These are phyloP conservation scores for Drosophila hamatofila DNA, from an alignment of 2,888 invertebrate species.

Conservation along the genomic window DNA sequence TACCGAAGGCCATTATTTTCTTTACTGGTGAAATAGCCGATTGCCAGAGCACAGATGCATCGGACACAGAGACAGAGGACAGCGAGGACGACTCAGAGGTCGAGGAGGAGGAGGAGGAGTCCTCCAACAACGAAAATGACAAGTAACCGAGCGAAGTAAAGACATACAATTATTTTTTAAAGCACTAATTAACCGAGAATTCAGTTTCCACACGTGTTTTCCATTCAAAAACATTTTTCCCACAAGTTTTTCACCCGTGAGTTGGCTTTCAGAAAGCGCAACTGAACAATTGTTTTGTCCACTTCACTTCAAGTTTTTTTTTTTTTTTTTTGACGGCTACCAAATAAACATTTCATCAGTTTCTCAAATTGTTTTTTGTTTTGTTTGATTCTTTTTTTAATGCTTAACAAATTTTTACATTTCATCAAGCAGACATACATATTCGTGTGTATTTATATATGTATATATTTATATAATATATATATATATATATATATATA, in stretches of 20 bases:
- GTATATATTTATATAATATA: constrained; percentile 27
- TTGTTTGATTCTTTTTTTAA: constrained; percentile 40
- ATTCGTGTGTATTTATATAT: constrained; percentile 8
- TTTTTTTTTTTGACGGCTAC: constrained; percentile 40
- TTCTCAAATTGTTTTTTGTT: constrained; percentile 40
- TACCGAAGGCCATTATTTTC: constrained; percentile 97
- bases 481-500: constrained; percentile 31
- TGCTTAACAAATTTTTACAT: constrained; percentile 62
- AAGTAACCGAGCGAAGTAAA: constrained; percentile 26
- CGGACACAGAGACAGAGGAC: constrained; percentile 69
- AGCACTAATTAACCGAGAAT: neutral
- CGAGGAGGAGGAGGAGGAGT: constrained; percentile 60
- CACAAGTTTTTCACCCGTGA: neutral
- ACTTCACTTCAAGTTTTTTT: neutral
- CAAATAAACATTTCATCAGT: constrained; percentile 68
- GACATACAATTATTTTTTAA: neutral
- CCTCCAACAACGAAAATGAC: constrained; percentile 51
- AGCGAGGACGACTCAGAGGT: constrained; percentile 68
- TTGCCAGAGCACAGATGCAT: constrained; percentile 73
- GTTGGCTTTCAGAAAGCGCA: constrained; percentile 12
- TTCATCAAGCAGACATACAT: constrained; percentile 46
- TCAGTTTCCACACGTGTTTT: constrained; percentile 15
- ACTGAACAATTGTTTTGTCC: constrained; percentile 50
- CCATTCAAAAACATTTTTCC: neutral
- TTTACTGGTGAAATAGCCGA: constrained; percentile 94